phyloP scores from a whole-genome alignment of 1,140 invertebrate species.

The Diachasmimorpha longicaudata region DNA sequence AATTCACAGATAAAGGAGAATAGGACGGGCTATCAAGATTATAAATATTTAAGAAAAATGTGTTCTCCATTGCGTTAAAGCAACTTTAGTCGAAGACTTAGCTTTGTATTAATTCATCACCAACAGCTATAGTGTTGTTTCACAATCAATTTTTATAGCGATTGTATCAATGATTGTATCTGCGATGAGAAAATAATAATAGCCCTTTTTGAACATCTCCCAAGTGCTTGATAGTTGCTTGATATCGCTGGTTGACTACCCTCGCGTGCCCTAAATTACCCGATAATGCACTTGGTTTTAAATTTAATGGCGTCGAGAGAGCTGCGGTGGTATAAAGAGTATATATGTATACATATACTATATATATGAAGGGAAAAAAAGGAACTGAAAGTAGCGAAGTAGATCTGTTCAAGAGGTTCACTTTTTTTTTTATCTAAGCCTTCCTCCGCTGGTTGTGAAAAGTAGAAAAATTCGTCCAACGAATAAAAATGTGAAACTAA shows the following conservation, averaged over 20 bases:
- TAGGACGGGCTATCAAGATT: no score
- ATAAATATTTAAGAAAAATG: no score
- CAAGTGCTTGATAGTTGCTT: neutral
- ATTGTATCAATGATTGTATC: no score
- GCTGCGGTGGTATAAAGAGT: conserved; percentile 23
- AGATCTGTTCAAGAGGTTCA: neutral
- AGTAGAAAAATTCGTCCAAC: neutral
- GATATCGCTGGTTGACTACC: neutral
- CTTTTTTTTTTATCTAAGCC: neutral
- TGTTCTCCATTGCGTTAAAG: no score
- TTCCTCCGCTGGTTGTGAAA: neutral
- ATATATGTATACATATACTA: no score
- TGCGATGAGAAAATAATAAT: neutral
- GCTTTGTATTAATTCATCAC: no score
- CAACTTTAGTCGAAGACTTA: no score
- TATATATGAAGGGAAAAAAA: conserved; percentile 19
- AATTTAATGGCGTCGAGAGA: conserved; percentile 31
- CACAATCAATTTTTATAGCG: no score
- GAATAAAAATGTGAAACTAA: neutral
- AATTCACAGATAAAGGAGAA: no score
- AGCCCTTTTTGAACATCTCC: neutral
- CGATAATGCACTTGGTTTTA: conserved; percentile 38
- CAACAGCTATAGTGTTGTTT: no score
- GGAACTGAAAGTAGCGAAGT: neutral
- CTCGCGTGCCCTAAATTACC: conserved; percentile 31